phyloP scores from a whole-genome alignment of 2,888 invertebrate genomes.

The Chelonus formosanus region DNA sequence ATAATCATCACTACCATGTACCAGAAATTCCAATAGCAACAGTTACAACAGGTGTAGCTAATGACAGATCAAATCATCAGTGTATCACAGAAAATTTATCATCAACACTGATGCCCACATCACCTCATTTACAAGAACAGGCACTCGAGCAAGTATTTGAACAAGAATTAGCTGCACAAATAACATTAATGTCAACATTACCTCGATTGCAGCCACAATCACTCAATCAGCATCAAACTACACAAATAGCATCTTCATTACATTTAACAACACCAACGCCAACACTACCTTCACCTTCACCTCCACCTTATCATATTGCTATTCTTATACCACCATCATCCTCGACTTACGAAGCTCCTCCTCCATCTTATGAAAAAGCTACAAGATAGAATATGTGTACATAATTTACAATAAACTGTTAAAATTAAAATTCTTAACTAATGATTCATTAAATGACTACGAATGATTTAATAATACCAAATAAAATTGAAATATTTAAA shows the following conservation, averaged over 20 bases:
- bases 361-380: constrained; percentile 80
- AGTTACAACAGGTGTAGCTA: not conserved
- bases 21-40: constrained; percentile 48
- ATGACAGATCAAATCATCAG: constrained; percentile 18
- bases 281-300: constrained; percentile 61
- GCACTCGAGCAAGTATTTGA: too few species aligned
- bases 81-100: not conserved
- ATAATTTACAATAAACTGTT: too few species aligned
- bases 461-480: not conserved
- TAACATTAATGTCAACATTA: constrained; percentile 17
- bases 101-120: not conserved
- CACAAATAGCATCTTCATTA: constrained; percentile 37
- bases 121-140: not conserved
- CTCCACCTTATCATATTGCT: constrained; percentile 87
- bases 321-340: constrained; percentile 73
- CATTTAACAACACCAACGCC: constrained; percentile 34
- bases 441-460: too few species aligned
- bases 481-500: not conserved
- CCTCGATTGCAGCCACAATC: constrained; percentile 39
- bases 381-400: constrained; percentile 61
- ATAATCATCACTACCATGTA: constrained; percentile 43
- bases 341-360: constrained; percentile 71
- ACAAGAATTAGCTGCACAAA: constrained; percentile 19
- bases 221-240: constrained; percentile 63
- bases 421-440: too few species aligned